Conservation (phyloP, 2,797 vertebrate genomes). For the Catostomus latipinnis region DNA sequence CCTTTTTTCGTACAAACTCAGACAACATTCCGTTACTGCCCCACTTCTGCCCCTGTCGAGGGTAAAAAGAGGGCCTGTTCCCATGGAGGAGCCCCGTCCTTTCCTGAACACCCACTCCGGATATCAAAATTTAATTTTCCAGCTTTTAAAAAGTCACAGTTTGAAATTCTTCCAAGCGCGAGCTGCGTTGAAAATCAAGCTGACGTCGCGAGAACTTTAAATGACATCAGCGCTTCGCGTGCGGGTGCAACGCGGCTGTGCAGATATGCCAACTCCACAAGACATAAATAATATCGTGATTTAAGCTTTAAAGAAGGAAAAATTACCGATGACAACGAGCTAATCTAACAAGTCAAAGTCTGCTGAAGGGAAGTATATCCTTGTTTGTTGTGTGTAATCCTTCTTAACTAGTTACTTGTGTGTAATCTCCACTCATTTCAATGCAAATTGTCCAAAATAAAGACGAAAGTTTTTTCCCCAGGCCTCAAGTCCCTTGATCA, state of each 20-base stretch:
- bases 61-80: slow-evolving; percentile 75
- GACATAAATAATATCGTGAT: not conserved
- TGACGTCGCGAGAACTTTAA: slow-evolving; percentile 53
- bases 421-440: not conserved
- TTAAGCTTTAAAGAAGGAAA: slow-evolving; percentile 1
- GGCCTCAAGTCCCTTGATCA: slow-evolving; percentile 77
- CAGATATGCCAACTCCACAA: slow-evolving; percentile 24
- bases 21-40: slow-evolving; percentile 52
- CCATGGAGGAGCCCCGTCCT: slow-evolving; percentile 82
- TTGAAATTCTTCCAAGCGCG: slow-evolving; percentile 42
- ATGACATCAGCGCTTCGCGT: not conserved
- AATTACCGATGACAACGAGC: not conserved
- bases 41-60: slow-evolving; percentile 34
- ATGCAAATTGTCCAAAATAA: slow-evolving; percentile 53
- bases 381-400: not conserved
- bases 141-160: slow-evolving; percentile 60
- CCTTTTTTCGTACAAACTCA: slow-evolving; percentile 56
- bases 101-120: slow-evolving; percentile 82
- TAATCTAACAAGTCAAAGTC: not conserved
- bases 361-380: not conserved
- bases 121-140: slow-evolving; percentile 71
- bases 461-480: slow-evolving; percentile 73
- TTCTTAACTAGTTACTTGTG: not conserved
- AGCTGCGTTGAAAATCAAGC: slow-evolving; percentile 42
- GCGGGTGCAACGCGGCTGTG: not conserved